Percentiles rank a stretch among this genome's conserved stretches.
phyloP scores from a whole-genome alignment of 2,113 vertebrate species.

The Erythrolamprus reginae region DNA sequence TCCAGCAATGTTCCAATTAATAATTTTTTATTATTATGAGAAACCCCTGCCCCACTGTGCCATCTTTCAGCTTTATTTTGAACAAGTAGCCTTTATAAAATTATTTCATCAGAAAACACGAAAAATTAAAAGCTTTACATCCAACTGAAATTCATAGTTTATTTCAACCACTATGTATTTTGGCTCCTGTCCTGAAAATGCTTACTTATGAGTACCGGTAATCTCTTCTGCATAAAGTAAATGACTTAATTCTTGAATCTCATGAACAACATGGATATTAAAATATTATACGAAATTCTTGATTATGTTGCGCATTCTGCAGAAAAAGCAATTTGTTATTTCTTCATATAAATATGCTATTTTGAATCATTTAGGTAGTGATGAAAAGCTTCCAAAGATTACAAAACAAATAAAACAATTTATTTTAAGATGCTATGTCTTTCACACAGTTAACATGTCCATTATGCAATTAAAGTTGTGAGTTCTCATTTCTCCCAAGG shows the following conservation, averaged over 20 bases:
- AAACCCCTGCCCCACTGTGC: conserved; percentile 24
- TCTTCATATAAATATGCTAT: background rate
- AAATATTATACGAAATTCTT: background rate
- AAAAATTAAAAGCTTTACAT: conserved; percentile 49
- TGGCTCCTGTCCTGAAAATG: background rate
- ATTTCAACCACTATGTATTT: conserved; percentile 31
- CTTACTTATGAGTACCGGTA: background rate
- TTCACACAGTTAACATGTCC: background rate
- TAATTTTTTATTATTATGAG: conserved; percentile 42
- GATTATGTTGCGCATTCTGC: background rate
- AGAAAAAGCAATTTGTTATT: background rate
- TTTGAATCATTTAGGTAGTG: background rate
- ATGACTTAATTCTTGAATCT: background rate
- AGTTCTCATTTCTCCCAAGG: background rate
- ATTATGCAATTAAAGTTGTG: background rate
- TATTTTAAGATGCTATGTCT: background rate
- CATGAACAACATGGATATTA: background rate
- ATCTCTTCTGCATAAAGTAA: background rate
- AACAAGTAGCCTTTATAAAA: conserved; percentile 62
- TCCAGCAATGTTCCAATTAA: conserved; percentile 46
- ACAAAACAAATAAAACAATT: background rate
- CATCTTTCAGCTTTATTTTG: conserved; percentile 51
- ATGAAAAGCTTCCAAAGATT: background rate
- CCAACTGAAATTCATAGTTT: conserved; percentile 14
- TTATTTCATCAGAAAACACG: background rate